Evolutionary conservation across 1,140 invertebrate species (phyloP).

Genomic region (Ostrea edulis): DNA sequence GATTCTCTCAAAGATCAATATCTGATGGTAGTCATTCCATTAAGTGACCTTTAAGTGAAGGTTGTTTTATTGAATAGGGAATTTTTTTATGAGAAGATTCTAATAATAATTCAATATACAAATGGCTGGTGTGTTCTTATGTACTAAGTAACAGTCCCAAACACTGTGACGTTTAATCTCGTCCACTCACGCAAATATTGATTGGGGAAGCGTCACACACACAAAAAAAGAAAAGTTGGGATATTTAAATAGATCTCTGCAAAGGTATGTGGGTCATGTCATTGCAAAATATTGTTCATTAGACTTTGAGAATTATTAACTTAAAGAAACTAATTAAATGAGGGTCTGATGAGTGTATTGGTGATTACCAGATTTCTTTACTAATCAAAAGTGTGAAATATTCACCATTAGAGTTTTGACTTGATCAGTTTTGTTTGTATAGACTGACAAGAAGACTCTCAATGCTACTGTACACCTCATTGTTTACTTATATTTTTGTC

Average conservation of each 20-base stretch:
- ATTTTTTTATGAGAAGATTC: too few species aligned
- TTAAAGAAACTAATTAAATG: too few species aligned
- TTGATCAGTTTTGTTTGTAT: too few species aligned
- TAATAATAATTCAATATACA: neutral
- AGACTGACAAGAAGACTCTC: too few species aligned
- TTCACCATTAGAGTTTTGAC: too few species aligned
- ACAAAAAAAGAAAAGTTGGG: neutral
- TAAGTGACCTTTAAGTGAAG: neutral
- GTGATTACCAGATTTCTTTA: too few species aligned
- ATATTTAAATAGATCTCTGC: slow-evolving; percentile 19
- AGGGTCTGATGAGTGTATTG: too few species aligned
- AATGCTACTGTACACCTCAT: too few species aligned
- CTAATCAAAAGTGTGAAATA: too few species aligned
- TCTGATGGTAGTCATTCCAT: neutral
- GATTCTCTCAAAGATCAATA: neutral
- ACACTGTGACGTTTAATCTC: neutral
- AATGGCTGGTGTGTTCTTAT: neutral
- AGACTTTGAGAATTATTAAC: neutral
- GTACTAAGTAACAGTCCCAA: slow-evolving; percentile 30
- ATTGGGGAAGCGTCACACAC: neutral
- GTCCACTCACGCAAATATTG: neutral
- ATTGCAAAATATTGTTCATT: slow-evolving; percentile 16
- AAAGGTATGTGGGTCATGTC: slow-evolving; percentile 26
- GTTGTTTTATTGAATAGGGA: too few species aligned
- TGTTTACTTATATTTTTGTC: too few species aligned